Conservation (phyloP, 2,888 invertebrate genomes). For the Sturmia bella region DNA sequence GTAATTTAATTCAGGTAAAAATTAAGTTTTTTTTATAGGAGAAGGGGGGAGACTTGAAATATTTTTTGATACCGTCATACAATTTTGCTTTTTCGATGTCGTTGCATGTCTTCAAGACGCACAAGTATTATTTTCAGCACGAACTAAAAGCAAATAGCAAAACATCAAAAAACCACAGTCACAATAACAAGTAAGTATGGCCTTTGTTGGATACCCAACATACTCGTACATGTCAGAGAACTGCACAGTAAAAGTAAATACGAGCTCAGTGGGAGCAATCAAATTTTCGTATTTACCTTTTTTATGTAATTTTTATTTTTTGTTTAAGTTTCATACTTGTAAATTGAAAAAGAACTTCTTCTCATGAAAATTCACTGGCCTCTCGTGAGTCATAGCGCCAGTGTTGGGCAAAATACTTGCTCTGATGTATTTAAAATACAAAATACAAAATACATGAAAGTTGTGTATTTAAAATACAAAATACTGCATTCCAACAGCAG, state of each 20-base stretch:
- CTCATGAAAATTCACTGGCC: too few relatives aligned
- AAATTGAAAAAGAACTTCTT: too few relatives aligned
- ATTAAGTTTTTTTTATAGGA: conserved; percentile 66
- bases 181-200: conserved; percentile 2
- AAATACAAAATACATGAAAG: too few relatives aligned
- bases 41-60: conserved; percentile 8
- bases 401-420: too few relatives aligned
- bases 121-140: conserved; percentile 66
- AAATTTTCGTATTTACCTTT: too few relatives aligned
- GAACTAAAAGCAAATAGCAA: conserved; percentile 71
- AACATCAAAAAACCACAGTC: conserved; percentile 56
- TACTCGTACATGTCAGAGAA: conserved; percentile 37
- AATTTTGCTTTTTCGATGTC: not conserved
- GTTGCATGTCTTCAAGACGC: not conserved
- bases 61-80: conserved; percentile 18
- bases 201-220: not conserved
- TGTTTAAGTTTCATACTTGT: too few relatives aligned
- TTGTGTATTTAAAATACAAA: too few relatives aligned
- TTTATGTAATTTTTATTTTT: too few relatives aligned
- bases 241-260: conserved; percentile 1
- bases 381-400: too few relatives aligned
- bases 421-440: too few relatives aligned
- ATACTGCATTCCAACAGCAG: too few relatives aligned
- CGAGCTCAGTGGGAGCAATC: too few relatives aligned
- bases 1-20: conserved; percentile 80